Evolutionary conservation across 2,888 invertebrate genomes (phyloP), one percentile per base, ranked within the genome.

Genomic region (Scaptomyza polygonia): DNA sequence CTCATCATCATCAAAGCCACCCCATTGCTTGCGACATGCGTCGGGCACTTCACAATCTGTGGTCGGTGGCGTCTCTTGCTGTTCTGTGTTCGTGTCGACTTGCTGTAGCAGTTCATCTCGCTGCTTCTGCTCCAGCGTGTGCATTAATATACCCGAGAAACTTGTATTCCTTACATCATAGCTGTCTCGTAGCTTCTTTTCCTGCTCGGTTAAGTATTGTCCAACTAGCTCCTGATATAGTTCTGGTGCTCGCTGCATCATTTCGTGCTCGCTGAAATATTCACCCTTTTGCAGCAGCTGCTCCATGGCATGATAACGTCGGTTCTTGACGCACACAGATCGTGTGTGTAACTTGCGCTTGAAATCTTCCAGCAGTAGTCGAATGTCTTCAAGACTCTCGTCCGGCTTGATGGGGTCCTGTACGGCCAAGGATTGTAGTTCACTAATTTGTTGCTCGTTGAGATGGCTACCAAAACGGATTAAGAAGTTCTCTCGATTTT

Each of bases 191-290:
- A 93, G 93, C 69, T 93, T 93, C 64, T 94, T 94, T 90, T 98
- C 97, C 30, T 95, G 94, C 61, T 95, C 94, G 3, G 95, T 95
- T 73, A 98, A 91, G 91, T 96, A 97, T 86, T 95, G 96, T 0
- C 98, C 98, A 43, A 99, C 93, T 76, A 99, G 92, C 86, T 98
- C 96, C 72, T 98, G 97, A 92, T 97, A 99, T 0, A 98, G 92
- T 54, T 96, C 93, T 0, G 98, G 99, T 91, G 97, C 97, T 65
- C 99, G 92, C 77, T 94, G 95, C 94, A 97, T 97, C 98, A 99
- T 99, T 93, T 97, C 96, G 66, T 94, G 94, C 90, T 98, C 98
- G 89, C 96, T 96, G 88, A 99, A 99, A 91, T 98, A 98, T 27
- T 93, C 93, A 4, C 89, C 93, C 52, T 93, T 92, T 7, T 79